A percentile compares a stretch with the other conserved stretches of the same genome.
Conservation (phyloP, 2,113 vertebrate species). For the Phrynosoma platyrhinos region DNA sequence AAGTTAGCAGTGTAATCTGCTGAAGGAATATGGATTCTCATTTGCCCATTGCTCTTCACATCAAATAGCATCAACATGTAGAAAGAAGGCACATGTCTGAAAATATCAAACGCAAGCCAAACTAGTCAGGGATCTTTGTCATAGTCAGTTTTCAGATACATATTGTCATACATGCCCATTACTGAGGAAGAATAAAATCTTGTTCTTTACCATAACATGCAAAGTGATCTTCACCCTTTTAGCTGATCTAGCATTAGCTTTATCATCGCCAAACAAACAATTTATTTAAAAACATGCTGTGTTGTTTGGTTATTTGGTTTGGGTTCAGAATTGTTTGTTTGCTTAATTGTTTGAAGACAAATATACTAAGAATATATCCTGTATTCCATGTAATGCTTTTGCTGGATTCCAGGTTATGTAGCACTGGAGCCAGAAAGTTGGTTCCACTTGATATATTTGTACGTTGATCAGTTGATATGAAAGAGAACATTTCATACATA, state of each 20-base stretch:
- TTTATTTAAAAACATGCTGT: background rate
- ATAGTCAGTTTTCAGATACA: background rate
- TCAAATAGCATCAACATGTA: background rate
- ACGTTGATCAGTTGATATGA: background rate
- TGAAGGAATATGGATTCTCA: background rate
- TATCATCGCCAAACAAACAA: background rate
- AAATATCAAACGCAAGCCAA: background rate
- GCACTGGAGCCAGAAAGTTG: background rate
- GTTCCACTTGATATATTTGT: background rate
- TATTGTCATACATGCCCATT: too few species aligned
- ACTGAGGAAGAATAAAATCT: background rate
- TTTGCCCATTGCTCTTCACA: background rate
- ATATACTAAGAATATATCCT: background rate
- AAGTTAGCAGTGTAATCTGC: too few species aligned
- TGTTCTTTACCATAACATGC: background rate
- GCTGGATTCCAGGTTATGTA: background rate
- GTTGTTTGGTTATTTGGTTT: background rate
- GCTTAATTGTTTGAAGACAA: too few species aligned
- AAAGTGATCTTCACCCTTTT: background rate
- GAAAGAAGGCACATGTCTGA: background rate
- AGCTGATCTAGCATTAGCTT: background rate
- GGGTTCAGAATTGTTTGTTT: background rate
- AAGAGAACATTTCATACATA: background rate
- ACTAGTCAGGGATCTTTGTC: background rate
- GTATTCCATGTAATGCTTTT: background rate